phyloP scores from a whole-genome alignment of 2,797 vertebrate species.

The Peromyscus nudipes region DNA sequence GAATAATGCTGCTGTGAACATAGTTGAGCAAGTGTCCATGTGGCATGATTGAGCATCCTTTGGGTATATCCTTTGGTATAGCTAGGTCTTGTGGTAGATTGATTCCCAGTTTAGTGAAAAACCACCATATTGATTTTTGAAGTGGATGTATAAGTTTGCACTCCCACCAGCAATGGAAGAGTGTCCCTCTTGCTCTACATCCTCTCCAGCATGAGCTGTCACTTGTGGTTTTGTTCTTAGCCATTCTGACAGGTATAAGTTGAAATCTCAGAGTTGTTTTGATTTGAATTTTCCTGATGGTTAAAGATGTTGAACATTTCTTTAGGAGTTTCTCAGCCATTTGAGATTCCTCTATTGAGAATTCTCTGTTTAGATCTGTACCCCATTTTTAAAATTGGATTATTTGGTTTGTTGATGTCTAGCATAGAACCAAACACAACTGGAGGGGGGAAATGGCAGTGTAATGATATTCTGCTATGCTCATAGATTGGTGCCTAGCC shows the following conservation, averaged over 20 bases:
- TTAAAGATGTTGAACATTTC: background rate
- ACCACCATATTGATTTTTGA: background rate
- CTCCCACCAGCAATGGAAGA: background rate
- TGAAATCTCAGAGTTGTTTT: background rate
- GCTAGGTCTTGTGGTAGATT: background rate
- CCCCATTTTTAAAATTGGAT: background rate
- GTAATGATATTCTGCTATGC: background rate
- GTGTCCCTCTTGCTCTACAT: background rate
- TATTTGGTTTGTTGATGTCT: background rate
- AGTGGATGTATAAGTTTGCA: background rate
- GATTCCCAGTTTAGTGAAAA: background rate
- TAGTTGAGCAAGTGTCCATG: background rate
- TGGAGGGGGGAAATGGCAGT: background rate
- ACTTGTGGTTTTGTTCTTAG: background rate
- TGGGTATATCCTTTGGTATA: background rate
- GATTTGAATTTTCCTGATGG: background rate
- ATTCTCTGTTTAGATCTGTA: background rate
- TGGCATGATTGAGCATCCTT: background rate
- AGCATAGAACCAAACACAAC: background rate
- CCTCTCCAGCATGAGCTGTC: background rate
- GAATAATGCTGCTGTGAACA: background rate
- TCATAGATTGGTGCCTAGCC: background rate
- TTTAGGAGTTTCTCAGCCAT: background rate
- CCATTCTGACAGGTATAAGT: background rate
- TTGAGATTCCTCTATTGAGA: background rate